phyloP scores from a whole-genome alignment of 2,797 vertebrate genomes.

The Epinephelus awoara region DNA sequence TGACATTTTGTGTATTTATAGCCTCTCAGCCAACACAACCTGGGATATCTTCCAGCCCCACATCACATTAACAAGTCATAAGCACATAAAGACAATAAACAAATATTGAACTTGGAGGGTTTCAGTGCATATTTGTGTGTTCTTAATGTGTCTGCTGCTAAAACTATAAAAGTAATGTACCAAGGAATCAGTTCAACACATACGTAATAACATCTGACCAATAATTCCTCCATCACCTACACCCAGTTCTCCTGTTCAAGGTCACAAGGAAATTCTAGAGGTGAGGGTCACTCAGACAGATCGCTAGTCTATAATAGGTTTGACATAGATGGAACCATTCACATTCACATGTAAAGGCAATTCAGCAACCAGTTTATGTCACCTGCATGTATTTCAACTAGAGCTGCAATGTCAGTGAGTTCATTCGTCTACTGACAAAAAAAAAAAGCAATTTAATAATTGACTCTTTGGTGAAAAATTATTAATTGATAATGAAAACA shows the following conservation, averaged over 20 bases:
- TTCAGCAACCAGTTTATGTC: not conserved
- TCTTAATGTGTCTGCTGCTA: not conserved
- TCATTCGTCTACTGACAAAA: not conserved
- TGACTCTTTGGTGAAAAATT: no score
- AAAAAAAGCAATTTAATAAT: not conserved
- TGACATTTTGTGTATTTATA: conserved; percentile 23
- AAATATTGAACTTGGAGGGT: not conserved
- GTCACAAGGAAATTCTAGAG: not conserved
- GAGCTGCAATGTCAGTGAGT: not conserved
- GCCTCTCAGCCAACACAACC: not conserved
- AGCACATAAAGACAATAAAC: not conserved
- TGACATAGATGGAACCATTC: not conserved
- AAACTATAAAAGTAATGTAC: not conserved
- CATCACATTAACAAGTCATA: not conserved
- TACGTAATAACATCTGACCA: not conserved
- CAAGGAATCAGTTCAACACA: not conserved
- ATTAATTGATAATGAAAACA: no score
- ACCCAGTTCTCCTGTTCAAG: not conserved
- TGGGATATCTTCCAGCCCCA: conserved; percentile 15
- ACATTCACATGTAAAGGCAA: not conserved
- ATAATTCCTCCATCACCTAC: not conserved
- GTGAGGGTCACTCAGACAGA: no score
- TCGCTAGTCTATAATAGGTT: not conserved
- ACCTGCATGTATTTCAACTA: not conserved
- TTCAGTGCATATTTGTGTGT: not conserved